Base-by-base conservation (phyloP, 2,888 invertebrate genomes). In the Heliconius charithonia region DNA sequence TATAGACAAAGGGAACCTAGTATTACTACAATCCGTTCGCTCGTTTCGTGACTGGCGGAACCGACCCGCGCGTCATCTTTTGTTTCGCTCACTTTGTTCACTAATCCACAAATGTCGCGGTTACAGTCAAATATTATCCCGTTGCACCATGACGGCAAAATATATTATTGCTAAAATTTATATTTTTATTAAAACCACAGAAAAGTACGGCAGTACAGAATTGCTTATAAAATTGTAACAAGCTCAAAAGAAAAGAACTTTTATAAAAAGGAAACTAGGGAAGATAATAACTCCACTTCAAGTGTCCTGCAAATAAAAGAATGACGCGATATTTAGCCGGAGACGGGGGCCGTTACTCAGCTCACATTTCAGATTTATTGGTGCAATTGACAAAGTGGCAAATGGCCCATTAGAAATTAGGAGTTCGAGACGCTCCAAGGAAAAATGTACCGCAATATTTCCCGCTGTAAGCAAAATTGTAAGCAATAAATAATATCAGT, bases 351-450 rank as follows among this genome's bases (percentile, higher is more conserved):
- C 86, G 90, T 94, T 92, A 93, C 89, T 94, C 93, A 93, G 86
- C 82, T 85, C 85, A 86, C 87, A 88, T 89, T 86, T 83, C 91
- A 92, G 94, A 95, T 95, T 95, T 95, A 95, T 95, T 91, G 93
- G 86, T 85, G 94, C 95, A 94, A 95, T 95, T 94, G 95, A 95
- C 95, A 95, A 95, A 95, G 94, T 95, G 95, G 95, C 92, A 94
- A 95, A 95, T 95, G 93, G 94, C 83, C 94, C 94, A 95, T 95
- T 95, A 95, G 94, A 95, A 95, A 95, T 95, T 94, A 95, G 92
- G 90, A 93, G 92, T 89, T 86, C 87, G 85, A 85, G 88, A 88
- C 89, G 87, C 85, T 86, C 89, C 83, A 87, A 86, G 88, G 92
- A 93, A 92, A 93, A 94, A 93, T 94, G 92, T 91, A 90, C 89